Percentiles rank a stretch among this genome's conserved stretches.
Evolutionary conservation across 1,140 invertebrate species (phyloP).

Genomic region (Danaus melanippus): DNA sequence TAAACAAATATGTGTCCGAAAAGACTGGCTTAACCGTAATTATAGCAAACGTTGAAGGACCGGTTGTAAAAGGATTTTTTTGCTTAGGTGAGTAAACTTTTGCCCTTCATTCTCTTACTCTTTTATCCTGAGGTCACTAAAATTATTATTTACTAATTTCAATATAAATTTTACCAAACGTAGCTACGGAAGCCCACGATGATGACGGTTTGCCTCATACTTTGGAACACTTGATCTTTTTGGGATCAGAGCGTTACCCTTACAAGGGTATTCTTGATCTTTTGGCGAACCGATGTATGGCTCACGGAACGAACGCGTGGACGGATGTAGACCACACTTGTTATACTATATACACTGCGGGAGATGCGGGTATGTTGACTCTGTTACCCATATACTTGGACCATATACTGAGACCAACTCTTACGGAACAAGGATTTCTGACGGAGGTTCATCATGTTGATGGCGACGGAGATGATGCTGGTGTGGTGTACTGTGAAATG

Average conservation of each 20-base stretch:
- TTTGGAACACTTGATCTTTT: slow-evolving; percentile 92
- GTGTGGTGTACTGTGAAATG: slow-evolving; percentile 96
- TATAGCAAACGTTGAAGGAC: slow-evolving; percentile 88
- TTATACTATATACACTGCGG: slow-evolving; percentile 91
- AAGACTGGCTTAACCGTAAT: slow-evolving; percentile 85
- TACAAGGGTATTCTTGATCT: slow-evolving; percentile 92
- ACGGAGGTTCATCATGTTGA: slow-evolving; percentile 96
- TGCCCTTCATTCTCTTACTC: slow-evolving; percentile 8
- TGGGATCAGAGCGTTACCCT: slow-evolving; percentile 92
- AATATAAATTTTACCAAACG: neutral
- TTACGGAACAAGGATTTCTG: slow-evolving; percentile 84
- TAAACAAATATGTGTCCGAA: slow-evolving; percentile 86
- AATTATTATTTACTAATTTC: slow-evolving; percentile 25
- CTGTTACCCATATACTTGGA: slow-evolving; percentile 92
- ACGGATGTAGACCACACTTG: slow-evolving; percentile 89
- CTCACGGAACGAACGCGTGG: slow-evolving; percentile 92
- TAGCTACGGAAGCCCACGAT: slow-evolving; percentile 91
- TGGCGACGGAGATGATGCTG: slow-evolving; percentile 88
- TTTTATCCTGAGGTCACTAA: neutral
- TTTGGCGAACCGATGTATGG: slow-evolving; percentile 89
- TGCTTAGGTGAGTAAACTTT: slow-evolving; percentile 79
- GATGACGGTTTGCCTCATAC: slow-evolving; percentile 95
- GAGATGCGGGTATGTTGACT: slow-evolving; percentile 89
- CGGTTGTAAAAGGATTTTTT: slow-evolving; percentile 89
- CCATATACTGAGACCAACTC: slow-evolving; percentile 88